These are phyloP conservation scores for Mesitornis unicolor DNA, from an alignment of 2,113 vertebrate genomes.

Conservation along the genomic window DNA sequence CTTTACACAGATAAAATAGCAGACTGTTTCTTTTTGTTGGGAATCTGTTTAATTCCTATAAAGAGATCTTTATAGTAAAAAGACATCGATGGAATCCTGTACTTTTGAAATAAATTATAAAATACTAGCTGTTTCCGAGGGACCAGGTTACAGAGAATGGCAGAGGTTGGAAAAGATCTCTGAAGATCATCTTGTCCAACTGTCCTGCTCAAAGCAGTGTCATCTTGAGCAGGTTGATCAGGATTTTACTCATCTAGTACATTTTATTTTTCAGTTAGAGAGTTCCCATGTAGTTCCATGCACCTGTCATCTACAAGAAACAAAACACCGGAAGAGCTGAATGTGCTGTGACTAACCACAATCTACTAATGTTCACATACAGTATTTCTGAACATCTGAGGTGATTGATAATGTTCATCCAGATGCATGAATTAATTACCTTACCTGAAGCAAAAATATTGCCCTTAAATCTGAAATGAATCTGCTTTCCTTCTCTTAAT, in stretches of 20 bases:
- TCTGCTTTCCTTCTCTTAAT: slow-evolving; percentile 84
- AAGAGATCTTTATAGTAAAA: background rate
- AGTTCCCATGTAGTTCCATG: background rate
- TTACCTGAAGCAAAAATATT: slow-evolving; percentile 85
- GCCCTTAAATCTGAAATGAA: slow-evolving; percentile 82
- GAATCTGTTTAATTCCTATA: background rate
- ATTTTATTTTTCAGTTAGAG: background rate
- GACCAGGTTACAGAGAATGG: background rate
- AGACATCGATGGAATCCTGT: background rate
- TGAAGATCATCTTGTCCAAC: background rate
- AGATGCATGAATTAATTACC: background rate
- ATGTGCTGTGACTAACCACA: background rate
- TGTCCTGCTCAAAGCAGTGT: background rate
- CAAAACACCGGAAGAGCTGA: background rate
- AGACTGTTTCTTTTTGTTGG: background rate
- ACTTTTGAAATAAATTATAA: background rate
- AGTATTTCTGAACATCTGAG: background rate
- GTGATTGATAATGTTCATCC: background rate
- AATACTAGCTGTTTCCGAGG: background rate
- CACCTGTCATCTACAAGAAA: background rate
- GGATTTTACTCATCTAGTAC: background rate
- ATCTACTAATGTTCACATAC: background rate
- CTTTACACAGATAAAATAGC: background rate
- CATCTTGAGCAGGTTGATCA: background rate
- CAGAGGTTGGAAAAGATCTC: background rate